A percentile compares a stretch with the other conserved stretches of the same genome.
These are phyloP conservation scores for Microcebus lehilahytsara DNA, from an alignment of 2,113 vertebrate genomes.

Conservation along the genomic window DNA sequence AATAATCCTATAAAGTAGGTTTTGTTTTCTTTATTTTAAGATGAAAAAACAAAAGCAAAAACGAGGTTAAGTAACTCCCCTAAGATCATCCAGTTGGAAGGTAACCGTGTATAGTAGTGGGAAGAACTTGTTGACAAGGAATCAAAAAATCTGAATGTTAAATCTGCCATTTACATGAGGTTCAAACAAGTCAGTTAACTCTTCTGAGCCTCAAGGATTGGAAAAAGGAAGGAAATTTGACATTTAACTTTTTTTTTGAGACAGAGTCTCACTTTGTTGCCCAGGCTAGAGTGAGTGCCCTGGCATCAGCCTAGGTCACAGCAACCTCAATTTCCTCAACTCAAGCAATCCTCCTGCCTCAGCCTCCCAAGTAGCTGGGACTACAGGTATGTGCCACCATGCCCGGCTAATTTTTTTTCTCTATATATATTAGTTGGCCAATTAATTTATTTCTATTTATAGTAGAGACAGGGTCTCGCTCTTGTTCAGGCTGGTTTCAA, in stretches of 20 bases:
- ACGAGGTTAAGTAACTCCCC: not conserved
- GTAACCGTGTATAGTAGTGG: not conserved
- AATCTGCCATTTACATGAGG: not conserved
- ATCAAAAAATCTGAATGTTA: not conserved
- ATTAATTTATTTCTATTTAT: too few relatives aligned
- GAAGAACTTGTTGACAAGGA: not conserved
- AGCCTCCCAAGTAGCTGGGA: too few relatives aligned
- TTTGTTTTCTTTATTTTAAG: conserved; percentile 38
- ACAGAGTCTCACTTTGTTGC: too few relatives aligned
- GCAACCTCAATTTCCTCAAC: too few relatives aligned
- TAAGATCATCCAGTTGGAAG: not conserved
- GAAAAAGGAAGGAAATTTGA: not conserved
- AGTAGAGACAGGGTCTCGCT: too few relatives aligned
- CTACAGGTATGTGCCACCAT: too few relatives aligned
- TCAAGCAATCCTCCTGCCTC: too few relatives aligned
- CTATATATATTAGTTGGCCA: too few relatives aligned
- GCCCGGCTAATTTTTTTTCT: too few relatives aligned
- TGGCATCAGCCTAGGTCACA: too few relatives aligned
- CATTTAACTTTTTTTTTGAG: not conserved
- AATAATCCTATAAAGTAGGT: not conserved
- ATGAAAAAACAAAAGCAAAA: conserved; percentile 23
- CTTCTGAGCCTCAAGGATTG: not conserved
- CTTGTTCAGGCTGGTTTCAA: too few relatives aligned
- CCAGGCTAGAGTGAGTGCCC: too few relatives aligned
- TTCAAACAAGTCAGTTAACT: conserved; percentile 4